Evolutionary conservation across 2,888 invertebrate species (phyloP).

Genomic region (Disparrhopalites patrizii): DNA sequence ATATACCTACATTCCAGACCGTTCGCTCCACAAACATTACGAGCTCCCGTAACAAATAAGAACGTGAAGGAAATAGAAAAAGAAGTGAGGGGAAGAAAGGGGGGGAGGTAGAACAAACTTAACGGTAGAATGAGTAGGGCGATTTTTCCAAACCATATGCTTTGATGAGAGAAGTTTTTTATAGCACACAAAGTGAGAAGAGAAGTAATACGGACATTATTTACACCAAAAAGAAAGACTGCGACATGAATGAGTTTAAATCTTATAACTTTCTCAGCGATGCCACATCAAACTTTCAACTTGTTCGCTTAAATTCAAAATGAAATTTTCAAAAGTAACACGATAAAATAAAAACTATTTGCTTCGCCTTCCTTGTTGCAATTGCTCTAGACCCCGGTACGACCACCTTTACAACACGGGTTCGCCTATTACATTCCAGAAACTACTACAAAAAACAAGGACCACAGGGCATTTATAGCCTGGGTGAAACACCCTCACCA

Average conservation of each 20-base stretch:
- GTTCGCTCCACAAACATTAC: too few relatives aligned
- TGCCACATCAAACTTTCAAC: conserved; percentile 1
- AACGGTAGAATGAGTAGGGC: conserved; percentile 2
- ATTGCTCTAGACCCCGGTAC: too few relatives aligned
- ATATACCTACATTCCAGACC: too few relatives aligned
- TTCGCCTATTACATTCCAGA: too few relatives aligned
- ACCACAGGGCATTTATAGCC: too few relatives aligned
- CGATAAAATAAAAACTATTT: neutral
- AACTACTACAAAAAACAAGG: too few relatives aligned
- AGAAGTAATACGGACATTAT: neutral
- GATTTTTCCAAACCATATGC: conserved; percentile 31
- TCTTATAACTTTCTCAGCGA: conserved; percentile 9
- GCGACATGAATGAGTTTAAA: neutral
- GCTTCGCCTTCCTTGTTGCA: too few relatives aligned
- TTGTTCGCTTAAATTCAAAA: neutral
- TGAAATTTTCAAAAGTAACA: neutral
- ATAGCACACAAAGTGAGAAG: neutral
- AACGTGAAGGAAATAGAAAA: too few relatives aligned
- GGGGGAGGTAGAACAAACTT: neutral
- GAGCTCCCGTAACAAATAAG: too few relatives aligned
- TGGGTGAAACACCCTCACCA: too few relatives aligned
- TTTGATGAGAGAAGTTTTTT: conserved; percentile 30
- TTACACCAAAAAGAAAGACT: neutral
- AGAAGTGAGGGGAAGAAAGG: neutral
- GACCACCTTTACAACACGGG: too few relatives aligned